phyloP scores from a whole-genome alignment of 2,797 vertebrate species.

The Enteromius paludinosus region DNA sequence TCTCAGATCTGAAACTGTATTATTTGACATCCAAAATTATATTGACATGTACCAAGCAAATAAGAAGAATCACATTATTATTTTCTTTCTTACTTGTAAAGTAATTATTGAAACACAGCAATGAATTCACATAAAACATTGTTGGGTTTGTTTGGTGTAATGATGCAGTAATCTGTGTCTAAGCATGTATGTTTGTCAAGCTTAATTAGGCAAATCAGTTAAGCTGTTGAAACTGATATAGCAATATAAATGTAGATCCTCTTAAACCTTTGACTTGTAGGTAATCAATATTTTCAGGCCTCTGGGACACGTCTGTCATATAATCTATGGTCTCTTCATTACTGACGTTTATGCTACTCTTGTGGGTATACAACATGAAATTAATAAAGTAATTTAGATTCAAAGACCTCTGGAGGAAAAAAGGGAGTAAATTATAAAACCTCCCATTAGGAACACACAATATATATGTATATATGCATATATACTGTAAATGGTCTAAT shows the following conservation, averaged over 20 bases:
- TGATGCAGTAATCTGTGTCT: not conserved
- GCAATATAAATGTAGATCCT: conserved; percentile 26
- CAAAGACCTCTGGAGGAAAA: not conserved
- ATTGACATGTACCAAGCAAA: not conserved
- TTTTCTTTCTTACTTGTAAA: too few relatives aligned
- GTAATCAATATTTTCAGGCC: conserved; percentile 17
- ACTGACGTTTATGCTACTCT: not conserved
- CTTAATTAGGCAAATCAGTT: not conserved
- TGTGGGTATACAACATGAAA: conserved; percentile 12
- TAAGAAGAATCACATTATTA: not conserved
- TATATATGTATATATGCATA: too few relatives aligned
- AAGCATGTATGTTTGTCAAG: conserved; percentile 1
- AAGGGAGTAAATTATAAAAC: not conserved
- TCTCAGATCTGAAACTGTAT: not conserved
- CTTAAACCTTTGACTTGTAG: conserved; percentile 6
- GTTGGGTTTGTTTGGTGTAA: not conserved
- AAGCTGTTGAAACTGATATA: conserved; percentile 16
- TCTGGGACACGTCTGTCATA: conserved; percentile 9
- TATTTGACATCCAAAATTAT: not conserved
- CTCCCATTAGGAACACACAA: not conserved
- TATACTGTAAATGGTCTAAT: not conserved
- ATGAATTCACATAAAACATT: not conserved
- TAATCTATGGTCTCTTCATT: conserved; percentile 34
- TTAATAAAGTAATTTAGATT: conserved; percentile 11
- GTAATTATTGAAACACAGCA: too few relatives aligned